These are phyloP conservation scores for Montipora foliosa DNA, from an alignment of 64 coral and sea anemone genomes.

Conservation along the genomic window DNA sequence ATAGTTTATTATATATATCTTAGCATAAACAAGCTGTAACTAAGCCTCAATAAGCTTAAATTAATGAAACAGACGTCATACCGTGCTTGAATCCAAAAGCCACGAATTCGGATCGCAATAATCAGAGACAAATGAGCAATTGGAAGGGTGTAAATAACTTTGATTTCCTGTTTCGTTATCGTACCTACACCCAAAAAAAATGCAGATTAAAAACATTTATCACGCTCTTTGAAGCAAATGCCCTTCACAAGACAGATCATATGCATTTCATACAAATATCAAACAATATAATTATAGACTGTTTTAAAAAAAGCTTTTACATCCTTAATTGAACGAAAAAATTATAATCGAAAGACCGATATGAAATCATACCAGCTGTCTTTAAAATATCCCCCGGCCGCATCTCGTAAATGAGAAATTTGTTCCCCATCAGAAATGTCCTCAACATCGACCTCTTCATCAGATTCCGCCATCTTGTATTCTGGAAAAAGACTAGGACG, in stretches of 20 bases:
- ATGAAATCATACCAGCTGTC: not conserved
- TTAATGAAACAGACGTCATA: slow-evolving; percentile 11
- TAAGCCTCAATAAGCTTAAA: not conserved
- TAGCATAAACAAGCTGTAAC: not conserved
- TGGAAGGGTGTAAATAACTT: slow-evolving; percentile 14
- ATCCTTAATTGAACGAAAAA: too few species aligned
- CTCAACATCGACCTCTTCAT: slow-evolving; percentile 38
- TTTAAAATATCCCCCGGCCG: not conserved
- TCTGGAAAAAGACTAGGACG: slow-evolving; percentile 2
- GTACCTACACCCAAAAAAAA: slow-evolving; percentile 14
- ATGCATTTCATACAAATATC: too few species aligned
- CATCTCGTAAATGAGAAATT: slow-evolving; percentile 18
- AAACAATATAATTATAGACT: too few species aligned
- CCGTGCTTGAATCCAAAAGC: slow-evolving; percentile 70
- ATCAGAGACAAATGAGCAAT: slow-evolving; percentile 49
- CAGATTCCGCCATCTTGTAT: slow-evolving; percentile 45
- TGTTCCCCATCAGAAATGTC: slow-evolving; percentile 35
- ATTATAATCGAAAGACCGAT: not conserved
- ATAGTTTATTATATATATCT: not conserved
- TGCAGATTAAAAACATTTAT: not conserved
- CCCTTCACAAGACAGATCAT: not conserved
- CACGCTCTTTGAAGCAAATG: not conserved
- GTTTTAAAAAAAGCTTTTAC: too few species aligned
- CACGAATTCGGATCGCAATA: slow-evolving; percentile 69
- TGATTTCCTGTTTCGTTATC: slow-evolving; percentile 44